Conservation (phyloP, 2,113 vertebrate genomes). For the Sardina pilchardus region DNA sequence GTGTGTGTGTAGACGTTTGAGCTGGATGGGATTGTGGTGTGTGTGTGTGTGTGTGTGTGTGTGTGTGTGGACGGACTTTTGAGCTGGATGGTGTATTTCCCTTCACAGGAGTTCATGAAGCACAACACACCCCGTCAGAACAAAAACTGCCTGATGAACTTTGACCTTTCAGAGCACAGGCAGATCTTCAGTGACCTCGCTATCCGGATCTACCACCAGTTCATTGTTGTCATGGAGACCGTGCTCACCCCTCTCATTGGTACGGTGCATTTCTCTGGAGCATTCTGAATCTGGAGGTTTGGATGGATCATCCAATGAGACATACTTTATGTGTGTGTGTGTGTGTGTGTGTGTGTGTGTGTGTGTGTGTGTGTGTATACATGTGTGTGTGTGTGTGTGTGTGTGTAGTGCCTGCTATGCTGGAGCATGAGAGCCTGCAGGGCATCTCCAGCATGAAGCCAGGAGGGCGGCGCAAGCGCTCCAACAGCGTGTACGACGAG, state of each 20-base stretch:
- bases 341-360: neutral
- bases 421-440: slow-evolving; percentile 95
- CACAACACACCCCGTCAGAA: slow-evolving; percentile 84
- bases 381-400: no score
- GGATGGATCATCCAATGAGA: no score
- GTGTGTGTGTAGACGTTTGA: no score
- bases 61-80: neutral
- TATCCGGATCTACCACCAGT: slow-evolving; percentile 90
- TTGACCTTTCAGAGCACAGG: slow-evolving; percentile 93
- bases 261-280: slow-evolving; percentile 45
- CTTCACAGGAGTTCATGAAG: slow-evolving; percentile 85
- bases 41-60: neutral
- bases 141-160: slow-evolving; percentile 90
- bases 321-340: neutral
- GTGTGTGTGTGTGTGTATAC: neutral
- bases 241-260: slow-evolving; percentile 85
- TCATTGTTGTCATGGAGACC: slow-evolving; percentile 85
- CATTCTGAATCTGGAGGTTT: no score
- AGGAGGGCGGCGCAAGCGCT: slow-evolving; percentile 90
- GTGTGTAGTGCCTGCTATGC: slow-evolving; percentile 85
- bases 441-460: slow-evolving; percentile 96
- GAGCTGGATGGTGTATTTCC: neutral
- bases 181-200: slow-evolving; percentile 93
- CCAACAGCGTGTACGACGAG: slow-evolving; percentile 83
- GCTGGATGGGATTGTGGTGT: no score